These are phyloP conservation scores for Troides helena DNA, from an alignment of 2,888 invertebrate species.

Conservation along the genomic window DNA sequence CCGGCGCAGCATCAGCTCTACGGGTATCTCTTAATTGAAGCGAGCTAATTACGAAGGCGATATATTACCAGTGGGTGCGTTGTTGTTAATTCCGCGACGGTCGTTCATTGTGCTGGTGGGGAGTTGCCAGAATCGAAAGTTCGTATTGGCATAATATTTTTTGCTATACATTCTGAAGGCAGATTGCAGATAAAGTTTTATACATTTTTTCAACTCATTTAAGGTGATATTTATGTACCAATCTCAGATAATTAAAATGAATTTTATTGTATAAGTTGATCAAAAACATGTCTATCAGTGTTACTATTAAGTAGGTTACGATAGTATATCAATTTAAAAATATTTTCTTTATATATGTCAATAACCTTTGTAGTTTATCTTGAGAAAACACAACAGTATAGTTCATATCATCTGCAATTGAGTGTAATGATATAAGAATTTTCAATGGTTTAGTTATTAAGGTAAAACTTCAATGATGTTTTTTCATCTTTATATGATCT, in stretches of 20 bases:
- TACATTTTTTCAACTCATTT: no score
- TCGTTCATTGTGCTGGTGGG: slow-evolving; percentile 3
- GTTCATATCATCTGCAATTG: no score
- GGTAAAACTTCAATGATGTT: no score
- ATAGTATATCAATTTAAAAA: neutral
- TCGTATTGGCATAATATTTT: neutral
- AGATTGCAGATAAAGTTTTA: neutral
- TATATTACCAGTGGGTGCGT: slow-evolving; percentile 33
- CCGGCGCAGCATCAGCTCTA: slow-evolving; percentile 34
- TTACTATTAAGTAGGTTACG: neutral
- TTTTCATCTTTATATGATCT: no score
- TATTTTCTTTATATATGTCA: slow-evolving; percentile 5
- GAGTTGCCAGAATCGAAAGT: neutral
- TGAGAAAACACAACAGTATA: neutral
- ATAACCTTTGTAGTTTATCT: slow-evolving; percentile 11
- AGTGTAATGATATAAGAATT: no score
- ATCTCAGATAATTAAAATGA: no score
- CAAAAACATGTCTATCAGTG: neutral
- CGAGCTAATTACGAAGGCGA: slow-evolving; percentile 41
- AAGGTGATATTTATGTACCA: no score
- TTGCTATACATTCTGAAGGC: neutral
- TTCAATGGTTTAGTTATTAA: no score
- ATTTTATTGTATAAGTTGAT: neutral
- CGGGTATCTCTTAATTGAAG: slow-evolving; percentile 42
- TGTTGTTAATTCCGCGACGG: slow-evolving; percentile 8